Conservation (phyloP, 2,113 vertebrate species). For the Zapus hudsonius region DNA sequence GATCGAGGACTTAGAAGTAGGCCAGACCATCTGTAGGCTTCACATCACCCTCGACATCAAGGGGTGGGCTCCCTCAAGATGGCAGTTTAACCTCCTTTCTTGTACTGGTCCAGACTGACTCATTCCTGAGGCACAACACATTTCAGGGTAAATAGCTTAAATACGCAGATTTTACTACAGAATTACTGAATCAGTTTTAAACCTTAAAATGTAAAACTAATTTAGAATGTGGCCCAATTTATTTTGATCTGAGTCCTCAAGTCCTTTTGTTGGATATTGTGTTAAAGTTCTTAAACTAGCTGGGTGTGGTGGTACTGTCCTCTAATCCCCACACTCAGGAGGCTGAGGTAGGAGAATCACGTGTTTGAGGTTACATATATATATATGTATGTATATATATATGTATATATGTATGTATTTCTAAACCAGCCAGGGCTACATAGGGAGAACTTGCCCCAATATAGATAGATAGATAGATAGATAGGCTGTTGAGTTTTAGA, state of each 20-base stretch:
- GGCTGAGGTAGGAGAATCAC: not conserved
- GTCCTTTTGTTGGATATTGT: not conserved
- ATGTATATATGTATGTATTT: not conserved
- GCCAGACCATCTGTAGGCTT: not conserved
- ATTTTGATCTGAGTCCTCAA: not conserved
- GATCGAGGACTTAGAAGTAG: not conserved
- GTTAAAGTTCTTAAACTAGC: conserved; percentile 30
- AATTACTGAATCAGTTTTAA: conserved; percentile 41
- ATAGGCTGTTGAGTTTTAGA: conserved; percentile 5
- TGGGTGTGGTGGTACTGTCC: no score
- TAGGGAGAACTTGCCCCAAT: not conserved
- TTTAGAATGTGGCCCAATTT: conserved; percentile 1
- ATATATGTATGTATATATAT: no score
- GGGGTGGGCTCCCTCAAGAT: not conserved
- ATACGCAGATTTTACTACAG: conserved; percentile 47
- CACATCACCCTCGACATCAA: not conserved
- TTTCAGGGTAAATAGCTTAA: conserved; percentile 17
- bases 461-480: not conserved
- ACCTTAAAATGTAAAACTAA: conserved; percentile 29
- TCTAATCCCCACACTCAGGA: not conserved
- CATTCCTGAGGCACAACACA: conserved; percentile 23
- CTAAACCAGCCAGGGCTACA: not conserved
- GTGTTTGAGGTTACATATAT: not conserved
- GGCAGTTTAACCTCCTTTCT: not conserved
- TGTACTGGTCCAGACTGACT: not conserved